Conservation (phyloP, 2,113 vertebrate species). For the Clarias gariepinus region DNA sequence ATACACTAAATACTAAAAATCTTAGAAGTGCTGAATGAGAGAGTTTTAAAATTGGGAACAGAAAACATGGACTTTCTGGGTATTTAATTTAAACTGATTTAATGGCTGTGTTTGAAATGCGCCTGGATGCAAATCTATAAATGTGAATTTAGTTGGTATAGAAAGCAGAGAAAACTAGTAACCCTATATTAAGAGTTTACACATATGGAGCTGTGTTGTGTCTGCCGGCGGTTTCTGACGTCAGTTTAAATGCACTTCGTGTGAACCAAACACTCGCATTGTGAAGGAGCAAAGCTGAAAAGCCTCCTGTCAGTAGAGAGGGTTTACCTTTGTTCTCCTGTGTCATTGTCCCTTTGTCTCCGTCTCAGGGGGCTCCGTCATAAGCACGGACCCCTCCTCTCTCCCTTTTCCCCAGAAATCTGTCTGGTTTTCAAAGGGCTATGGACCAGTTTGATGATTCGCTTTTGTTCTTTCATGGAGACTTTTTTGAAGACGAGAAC, state of each 20-base stretch:
- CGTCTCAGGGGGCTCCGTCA: slow-evolving; percentile 5
- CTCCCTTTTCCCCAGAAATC: slow-evolving; percentile 14
- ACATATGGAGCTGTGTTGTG: not conserved
- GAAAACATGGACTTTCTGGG: not conserved
- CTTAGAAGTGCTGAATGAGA: not conserved
- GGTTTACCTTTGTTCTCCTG: slow-evolving; percentile 41
- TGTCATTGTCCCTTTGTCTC: slow-evolving; percentile 26
- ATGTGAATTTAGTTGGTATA: not conserved
- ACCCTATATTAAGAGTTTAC: not conserved
- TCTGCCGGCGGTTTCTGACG: not conserved
- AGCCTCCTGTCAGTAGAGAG: not conserved
- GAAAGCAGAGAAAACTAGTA: not conserved
- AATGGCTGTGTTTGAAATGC: not conserved
- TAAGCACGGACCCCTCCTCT: slow-evolving; percentile 6
- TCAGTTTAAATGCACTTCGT: not conserved
- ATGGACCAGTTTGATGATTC: slow-evolving; percentile 62
- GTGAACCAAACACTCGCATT: not conserved
- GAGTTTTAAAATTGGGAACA: not conserved
- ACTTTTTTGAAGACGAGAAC: slow-evolving; percentile 45
- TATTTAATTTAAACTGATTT: not conserved
- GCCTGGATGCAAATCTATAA: not conserved
- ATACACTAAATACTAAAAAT: not conserved
- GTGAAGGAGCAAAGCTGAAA: slow-evolving; percentile 14
- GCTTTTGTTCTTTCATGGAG: slow-evolving; percentile 52
- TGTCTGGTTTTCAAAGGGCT: slow-evolving; percentile 49